Conservation (phyloP, 1,140 invertebrate species). For the Tetragnatha versicolor region DNA sequence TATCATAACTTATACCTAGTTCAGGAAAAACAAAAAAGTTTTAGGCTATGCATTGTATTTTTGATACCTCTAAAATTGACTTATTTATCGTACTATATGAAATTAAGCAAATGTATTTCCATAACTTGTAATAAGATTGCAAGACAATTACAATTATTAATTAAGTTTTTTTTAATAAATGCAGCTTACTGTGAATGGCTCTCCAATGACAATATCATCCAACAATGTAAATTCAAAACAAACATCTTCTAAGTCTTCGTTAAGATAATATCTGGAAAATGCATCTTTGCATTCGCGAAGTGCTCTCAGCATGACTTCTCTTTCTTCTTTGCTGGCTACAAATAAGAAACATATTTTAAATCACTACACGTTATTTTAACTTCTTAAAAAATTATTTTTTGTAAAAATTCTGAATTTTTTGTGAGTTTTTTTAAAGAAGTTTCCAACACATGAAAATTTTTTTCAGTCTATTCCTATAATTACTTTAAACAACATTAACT, state of each 20-base stretch:
- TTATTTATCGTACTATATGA: too few relatives aligned
- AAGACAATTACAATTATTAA: too few relatives aligned
- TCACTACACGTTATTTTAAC: neutral
- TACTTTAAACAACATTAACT: neutral
- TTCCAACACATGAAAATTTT: neutral
- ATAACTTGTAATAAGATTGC: too few relatives aligned
- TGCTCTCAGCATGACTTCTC: slow-evolving; percentile 82
- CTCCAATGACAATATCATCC: slow-evolving; percentile 86
- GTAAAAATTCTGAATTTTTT: neutral
- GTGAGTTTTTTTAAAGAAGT: neutral
- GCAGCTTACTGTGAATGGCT: slow-evolving; percentile 75
- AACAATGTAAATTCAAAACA: slow-evolving; percentile 81
- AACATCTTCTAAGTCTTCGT: slow-evolving; percentile 88
- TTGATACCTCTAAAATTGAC: too few relatives aligned
- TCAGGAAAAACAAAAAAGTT: too few relatives aligned
- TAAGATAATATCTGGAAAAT: slow-evolving; percentile 87
- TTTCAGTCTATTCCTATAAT: neutral
- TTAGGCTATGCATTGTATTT: too few relatives aligned
- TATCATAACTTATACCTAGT: too few relatives aligned
- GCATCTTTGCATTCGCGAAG: slow-evolving; percentile 65
- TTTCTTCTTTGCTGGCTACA: slow-evolving; percentile 70
- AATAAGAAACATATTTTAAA: neutral
- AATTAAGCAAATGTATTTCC: too few relatives aligned
- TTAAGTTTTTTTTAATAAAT: neutral
- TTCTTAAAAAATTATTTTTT: neutral